These are phyloP conservation scores for Pandemis cinnamomeana DNA, from an alignment of 2,888 invertebrate genomes.

Conservation along the genomic window DNA sequence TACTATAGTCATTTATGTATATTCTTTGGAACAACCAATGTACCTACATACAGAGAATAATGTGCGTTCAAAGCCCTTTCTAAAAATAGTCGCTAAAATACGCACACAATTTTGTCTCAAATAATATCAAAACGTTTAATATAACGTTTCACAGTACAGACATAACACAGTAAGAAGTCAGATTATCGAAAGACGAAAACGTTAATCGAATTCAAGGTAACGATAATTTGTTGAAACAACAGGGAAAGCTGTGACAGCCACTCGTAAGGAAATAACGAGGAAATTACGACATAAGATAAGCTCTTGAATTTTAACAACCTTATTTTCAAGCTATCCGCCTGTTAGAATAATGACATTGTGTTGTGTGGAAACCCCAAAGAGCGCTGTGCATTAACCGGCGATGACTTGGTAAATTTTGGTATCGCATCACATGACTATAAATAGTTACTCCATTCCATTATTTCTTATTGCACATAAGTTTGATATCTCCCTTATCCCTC, in stretches of 20 bases:
- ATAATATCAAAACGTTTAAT: neutral
- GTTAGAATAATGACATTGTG: neutral
- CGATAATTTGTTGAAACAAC: neutral
- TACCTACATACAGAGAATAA: neutral
- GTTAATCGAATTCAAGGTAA: neutral
- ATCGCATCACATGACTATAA: too few relatives aligned
- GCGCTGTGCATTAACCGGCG: neutral
- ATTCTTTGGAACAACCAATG: neutral
- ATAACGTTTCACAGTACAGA: neutral
- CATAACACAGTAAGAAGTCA: neutral
- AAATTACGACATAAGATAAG: slow-evolving; percentile 8
- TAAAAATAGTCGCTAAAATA: slow-evolving; percentile 12
- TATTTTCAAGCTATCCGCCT: neutral
- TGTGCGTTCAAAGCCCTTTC: slow-evolving; percentile 3
- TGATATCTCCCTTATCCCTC: too few relatives aligned
- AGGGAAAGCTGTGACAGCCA: slow-evolving; percentile 3
- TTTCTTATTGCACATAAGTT: too few relatives aligned
- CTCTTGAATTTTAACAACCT: slow-evolving; percentile 17
- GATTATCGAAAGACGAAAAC: neutral
- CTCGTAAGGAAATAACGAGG: slow-evolving; percentile 8
- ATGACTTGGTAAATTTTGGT: neutral
- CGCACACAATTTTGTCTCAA: neutral
- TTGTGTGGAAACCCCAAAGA: neutral
- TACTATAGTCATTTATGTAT: neutral
- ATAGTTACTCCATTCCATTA: too few relatives aligned